These are phyloP conservation scores for Marasmarcha lunaedactyla DNA, from an alignment of 2,888 invertebrate species.

Conservation along the genomic window DNA sequence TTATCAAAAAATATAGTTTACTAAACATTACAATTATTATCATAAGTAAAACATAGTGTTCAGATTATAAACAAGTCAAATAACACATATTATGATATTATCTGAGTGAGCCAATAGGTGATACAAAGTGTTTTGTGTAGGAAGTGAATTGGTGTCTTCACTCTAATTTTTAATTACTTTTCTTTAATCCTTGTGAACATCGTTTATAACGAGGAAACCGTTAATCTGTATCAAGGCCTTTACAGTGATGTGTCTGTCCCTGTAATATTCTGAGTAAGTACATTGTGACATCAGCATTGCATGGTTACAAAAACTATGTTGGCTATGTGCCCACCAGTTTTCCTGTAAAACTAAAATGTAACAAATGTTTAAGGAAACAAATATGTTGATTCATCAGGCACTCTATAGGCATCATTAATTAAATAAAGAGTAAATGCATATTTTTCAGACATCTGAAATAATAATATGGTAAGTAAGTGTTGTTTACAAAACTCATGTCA, in stretches of 20 bases:
- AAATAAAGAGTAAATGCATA: too few relatives aligned
- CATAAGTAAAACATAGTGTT: conserved; percentile 15
- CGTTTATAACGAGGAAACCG: too few relatives aligned
- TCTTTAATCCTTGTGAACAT: conserved; percentile 22
- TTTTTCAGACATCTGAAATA: too few relatives aligned
- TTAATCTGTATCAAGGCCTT: conserved; percentile 11
- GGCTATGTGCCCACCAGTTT: conserved; percentile 68
- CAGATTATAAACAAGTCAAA: conserved; percentile 15
- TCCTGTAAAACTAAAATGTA: conserved; percentile 47
- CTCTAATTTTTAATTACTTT: conserved; percentile 34
- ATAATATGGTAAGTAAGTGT: too few relatives aligned
- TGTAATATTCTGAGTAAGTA: conserved; percentile 60
- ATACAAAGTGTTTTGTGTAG: conserved; percentile 40
- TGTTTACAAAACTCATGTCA: too few relatives aligned
- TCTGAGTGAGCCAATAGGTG: not conserved
- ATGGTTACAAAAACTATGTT: conserved; percentile 58
- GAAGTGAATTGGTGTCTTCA: conserved; percentile 47
- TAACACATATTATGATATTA: conserved; percentile 10
- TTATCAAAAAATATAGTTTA: conserved; percentile 38
- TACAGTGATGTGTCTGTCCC: conserved; percentile 65
- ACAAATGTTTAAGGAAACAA: conserved; percentile 42
- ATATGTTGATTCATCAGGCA: conserved; percentile 41
- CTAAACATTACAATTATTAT: conserved; percentile 23
- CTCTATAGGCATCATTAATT: too few relatives aligned
- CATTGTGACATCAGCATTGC: conserved; percentile 53